Conservation (phyloP, 2,888 invertebrate genomes). For the Polymixis lichenea region DNA sequence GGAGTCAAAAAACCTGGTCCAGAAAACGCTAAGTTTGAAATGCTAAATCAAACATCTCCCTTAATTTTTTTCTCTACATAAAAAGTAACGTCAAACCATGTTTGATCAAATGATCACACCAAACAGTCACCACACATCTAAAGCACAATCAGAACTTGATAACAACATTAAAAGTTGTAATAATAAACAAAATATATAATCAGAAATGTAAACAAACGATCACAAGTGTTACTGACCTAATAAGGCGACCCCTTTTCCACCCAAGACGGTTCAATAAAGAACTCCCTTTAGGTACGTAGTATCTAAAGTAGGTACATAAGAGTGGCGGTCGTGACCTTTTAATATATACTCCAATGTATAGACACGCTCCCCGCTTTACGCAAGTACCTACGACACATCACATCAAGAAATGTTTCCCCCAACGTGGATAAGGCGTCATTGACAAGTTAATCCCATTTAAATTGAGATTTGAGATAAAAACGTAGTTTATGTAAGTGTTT, state of each 20-base stretch:
- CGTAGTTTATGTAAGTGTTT: constrained; percentile 30
- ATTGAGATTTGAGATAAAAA: constrained; percentile 28
- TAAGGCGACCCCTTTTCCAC: constrained; percentile 88
- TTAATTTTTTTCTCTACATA: background rate
- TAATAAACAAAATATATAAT: constrained; percentile 30
- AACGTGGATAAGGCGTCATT: constrained; percentile 66
- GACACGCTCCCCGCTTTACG: constrained; percentile 75
- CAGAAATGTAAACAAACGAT: constrained; percentile 60
- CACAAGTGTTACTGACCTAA: constrained; percentile 88
- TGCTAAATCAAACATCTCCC: background rate
- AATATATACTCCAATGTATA: constrained; percentile 79
- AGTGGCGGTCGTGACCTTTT: constrained; percentile 88
- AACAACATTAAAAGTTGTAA: constrained; percentile 17
- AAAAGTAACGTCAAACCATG: background rate
- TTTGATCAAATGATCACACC: constrained; percentile 3
- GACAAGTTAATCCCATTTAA: constrained; percentile 32
- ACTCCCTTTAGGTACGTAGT: constrained; percentile 87
- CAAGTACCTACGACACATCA: constrained; percentile 75
- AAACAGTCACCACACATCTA: background rate
- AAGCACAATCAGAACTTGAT: constrained; percentile 2
- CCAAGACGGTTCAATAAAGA: constrained; percentile 89
- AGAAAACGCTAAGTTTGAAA: background rate
- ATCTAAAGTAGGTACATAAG: constrained; percentile 82
- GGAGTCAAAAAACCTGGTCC: background rate
- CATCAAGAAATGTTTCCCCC: constrained; percentile 77